Percentiles rank a stretch among this genome's conserved stretches.
phyloP scores from a whole-genome alignment of 1,140 invertebrate species.

The Caenorhabditis briggsae region DNA sequence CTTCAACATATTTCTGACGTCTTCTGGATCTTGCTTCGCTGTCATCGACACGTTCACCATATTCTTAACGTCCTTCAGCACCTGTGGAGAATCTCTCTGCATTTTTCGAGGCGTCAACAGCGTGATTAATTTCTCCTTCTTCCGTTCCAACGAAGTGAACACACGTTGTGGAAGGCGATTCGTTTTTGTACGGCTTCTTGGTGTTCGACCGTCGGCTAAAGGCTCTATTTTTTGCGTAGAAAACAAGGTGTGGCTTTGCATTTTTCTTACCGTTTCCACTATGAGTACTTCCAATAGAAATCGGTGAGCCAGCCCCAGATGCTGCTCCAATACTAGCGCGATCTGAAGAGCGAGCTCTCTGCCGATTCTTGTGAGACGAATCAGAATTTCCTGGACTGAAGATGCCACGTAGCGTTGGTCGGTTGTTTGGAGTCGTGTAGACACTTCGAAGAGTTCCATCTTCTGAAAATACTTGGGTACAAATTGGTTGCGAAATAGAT shows the following conservation, averaged over 20 bases:
- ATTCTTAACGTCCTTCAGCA: constrained; percentile 57
- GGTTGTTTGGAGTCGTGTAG: constrained; percentile 61
- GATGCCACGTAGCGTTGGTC: constrained; percentile 34
- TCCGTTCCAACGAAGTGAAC: constrained; percentile 66
- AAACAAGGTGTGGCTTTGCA: background rate
- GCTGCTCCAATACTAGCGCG: constrained; percentile 37
- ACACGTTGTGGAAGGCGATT: constrained; percentile 62
- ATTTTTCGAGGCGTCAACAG: constrained; percentile 67
- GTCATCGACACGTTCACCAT: constrained; percentile 70
- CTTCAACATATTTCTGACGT: constrained; percentile 61
- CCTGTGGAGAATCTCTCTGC: constrained; percentile 59
- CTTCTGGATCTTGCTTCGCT: constrained; percentile 64
- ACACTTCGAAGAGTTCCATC: constrained; percentile 55
- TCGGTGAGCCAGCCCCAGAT: constrained; percentile 63
- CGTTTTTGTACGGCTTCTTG: constrained; percentile 64
- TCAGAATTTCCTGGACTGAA: constrained; percentile 52
- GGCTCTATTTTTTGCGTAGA: background rate
- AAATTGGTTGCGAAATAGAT: background rate
- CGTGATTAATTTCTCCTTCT: constrained; percentile 67
- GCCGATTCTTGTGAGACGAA: background rate
- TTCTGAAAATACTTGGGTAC: constrained; percentile 48
- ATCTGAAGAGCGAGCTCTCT: constrained; percentile 31
- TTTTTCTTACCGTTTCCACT: constrained; percentile 31
- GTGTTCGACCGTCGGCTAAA: constrained; percentile 43
- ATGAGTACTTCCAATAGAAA: constrained; percentile 48